Base-by-base conservation (phyloP, 1,140 invertebrate species). In the Eufriesea mexicana region DNA sequence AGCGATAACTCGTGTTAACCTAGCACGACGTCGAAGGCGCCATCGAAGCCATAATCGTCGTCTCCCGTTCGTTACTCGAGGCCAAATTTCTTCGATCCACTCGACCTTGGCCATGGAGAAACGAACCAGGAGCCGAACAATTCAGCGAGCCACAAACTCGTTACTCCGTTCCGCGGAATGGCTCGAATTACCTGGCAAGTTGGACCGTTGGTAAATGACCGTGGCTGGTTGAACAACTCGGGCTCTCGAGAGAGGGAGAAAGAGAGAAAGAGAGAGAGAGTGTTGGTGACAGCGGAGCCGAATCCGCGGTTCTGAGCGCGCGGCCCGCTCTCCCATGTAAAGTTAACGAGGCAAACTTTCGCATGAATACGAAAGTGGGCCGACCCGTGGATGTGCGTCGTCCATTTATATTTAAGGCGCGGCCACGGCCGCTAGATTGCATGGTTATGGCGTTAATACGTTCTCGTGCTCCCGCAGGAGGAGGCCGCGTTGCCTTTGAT, bases 301-400 rank as follows among this genome's bases (percentile, higher is more conserved):
- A 86, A 85, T 82, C 79, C 75, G 64, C 54, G 68, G 80, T 14
- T 61, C 6, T 45, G 68, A 62, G 71, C 74, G 59, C 67, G 76
- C 28, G 54, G 18, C 2, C 61, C 86, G 83, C 59, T 84, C 80
- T 87, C 89, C 91, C 87, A 89, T 93, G 91, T 91, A 91, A 92
- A 93, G 89, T 93, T 93, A 93, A 93, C 91, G 91, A 92, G 91
- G 88, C 78, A 91, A 93, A 93, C 90, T 93, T 93, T 93, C 89
- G 92, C 89, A 93, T 93, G 91, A 93, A 93, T 93, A 93, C 90
- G 90, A 92, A 93, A 92, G 91, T 91, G 84, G 90, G 88, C 80
- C 89, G 90, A 84, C 83, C 89, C 25, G 71, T 90, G 89, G 84
- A 83, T 80, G 84, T 77, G 81, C 89, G 89, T 91, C 87, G 90